Evolutionary conservation across 2,113 vertebrate genomes (phyloP).

Genomic region (Canis aureus): DNA sequence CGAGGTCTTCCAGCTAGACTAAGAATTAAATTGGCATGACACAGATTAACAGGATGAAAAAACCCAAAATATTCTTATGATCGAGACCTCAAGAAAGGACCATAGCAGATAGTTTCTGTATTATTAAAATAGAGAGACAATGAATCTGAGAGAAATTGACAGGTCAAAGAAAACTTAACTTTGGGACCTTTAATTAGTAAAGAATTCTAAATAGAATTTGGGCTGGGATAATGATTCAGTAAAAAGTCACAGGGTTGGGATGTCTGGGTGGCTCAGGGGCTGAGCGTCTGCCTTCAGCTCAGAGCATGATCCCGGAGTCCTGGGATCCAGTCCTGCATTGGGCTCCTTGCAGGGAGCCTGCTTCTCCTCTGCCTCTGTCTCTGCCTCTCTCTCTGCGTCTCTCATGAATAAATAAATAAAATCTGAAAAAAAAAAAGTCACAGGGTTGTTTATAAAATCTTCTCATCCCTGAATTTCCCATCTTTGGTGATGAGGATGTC

Average conservation of each 20-base stretch:
- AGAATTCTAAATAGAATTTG: background rate
- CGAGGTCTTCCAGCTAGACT: background rate
- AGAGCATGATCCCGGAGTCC: no score
- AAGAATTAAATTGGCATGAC: background rate
- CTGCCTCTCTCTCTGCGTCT: no score
- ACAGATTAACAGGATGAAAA: background rate
- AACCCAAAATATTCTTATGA: background rate
- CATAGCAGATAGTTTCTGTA: background rate
- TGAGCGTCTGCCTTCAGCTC: no score
- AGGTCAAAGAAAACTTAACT: background rate
- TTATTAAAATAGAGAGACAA: background rate
- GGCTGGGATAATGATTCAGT: background rate
- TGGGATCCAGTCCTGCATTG: no score
- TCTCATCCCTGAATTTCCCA: background rate
- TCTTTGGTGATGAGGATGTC: background rate
- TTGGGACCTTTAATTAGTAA: background rate
- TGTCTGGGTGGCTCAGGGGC: no score
- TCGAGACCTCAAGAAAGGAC: background rate
- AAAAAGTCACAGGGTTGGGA: background rate
- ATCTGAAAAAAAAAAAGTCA: no score
- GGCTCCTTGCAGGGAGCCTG: no score
- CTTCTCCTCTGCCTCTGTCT: no score
- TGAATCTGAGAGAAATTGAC: background rate
- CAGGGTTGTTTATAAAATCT: background rate
- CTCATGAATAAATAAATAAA: no score